Evolutionary conservation across 2,113 vertebrate genomes (phyloP), one percentile per base, ranked within the genome.

Genomic region (Hucho hucho): DNA sequence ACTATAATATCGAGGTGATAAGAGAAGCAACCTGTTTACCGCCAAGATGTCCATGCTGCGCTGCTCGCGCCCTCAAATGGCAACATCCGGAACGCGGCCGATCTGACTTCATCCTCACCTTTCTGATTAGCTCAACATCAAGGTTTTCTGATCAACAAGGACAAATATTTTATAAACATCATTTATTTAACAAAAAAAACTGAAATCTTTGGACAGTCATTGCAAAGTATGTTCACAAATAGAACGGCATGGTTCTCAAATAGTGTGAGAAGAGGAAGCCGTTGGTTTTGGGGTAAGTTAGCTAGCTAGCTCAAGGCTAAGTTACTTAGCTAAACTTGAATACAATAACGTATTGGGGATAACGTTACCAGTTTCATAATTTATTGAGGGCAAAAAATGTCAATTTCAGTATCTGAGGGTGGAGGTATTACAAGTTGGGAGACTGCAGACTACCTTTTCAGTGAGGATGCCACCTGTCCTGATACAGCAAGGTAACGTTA

Each of bases 241-340:
- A 92, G 81, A 78, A 83, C 83, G 2, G 93, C 90, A 3, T 94
- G 93, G 93, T 93, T 94, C 82, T 94, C 93, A 1, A 76, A 65
- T n/a, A 92, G 92, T 79, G 92, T 93, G 49, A 74, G 76, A 16
- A 32, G 69, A 49, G 12, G 75, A 2, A n/a, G 58, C 24, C 29
- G 5, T 2, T 59, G 22, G 4, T 89, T 92, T 24, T 94, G 93
- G 93, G 81, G 93, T 94, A 86, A 92, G 91, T 65, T 7, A 77
- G 20, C 73, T 69, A 46, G 37, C 2, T 32, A 74, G 58, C 13
- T 59, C 47, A 63, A 61, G 58, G 2, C 16, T 18, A 56, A 7
- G 2, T 6, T 61, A 61, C 58, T 61, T 53, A n/a, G 58, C n/a
- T 61, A 22, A 7, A 61, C 58, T 22, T 22, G 37, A 53, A 47